phyloP scores from a whole-genome alignment of 2,888 invertebrate genomes.

The Phanerotoma sp. region DNA sequence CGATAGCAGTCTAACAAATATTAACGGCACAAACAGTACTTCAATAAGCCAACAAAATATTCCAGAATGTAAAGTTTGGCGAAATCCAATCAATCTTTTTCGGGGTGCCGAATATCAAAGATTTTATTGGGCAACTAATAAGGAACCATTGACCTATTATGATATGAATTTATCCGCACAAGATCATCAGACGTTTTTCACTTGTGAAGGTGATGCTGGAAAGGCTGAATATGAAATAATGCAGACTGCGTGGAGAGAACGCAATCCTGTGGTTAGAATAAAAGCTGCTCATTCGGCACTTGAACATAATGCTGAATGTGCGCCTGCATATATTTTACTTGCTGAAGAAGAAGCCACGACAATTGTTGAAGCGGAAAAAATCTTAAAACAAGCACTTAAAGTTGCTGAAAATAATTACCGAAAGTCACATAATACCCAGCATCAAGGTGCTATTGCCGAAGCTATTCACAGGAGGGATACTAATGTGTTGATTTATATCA shows the following conservation, averaged over 20 bases:
- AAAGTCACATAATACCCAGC: slow-evolving; percentile 78
- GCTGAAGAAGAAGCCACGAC: slow-evolving; percentile 97
- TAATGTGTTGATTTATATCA: slow-evolving; percentile 91
- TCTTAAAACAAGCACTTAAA: slow-evolving; percentile 79
- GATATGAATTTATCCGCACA: slow-evolving; percentile 99
- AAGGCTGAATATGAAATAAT: slow-evolving; percentile 90
- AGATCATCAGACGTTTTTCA: slow-evolving; percentile 97
- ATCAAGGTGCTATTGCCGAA: slow-evolving; percentile 74
- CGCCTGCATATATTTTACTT: slow-evolving; percentile 89
- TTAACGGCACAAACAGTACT: slow-evolving; percentile 42
- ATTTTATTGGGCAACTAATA: slow-evolving; percentile 87
- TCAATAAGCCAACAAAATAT: slow-evolving; percentile 60
- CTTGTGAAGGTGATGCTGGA: slow-evolving; percentile 84
- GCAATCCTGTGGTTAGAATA: slow-evolving; percentile 86
- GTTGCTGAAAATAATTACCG: slow-evolving; percentile 79
- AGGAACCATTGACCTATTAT: slow-evolving; percentile 96
- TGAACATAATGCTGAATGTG: slow-evolving; percentile 87
- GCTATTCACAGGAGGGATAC: slow-evolving; percentile 83
- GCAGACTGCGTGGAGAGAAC: slow-evolving; percentile 96
- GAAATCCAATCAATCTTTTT: slow-evolving; percentile 93
- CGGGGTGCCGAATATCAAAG: slow-evolving; percentile 96
- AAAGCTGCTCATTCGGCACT: slow-evolving; percentile 89
- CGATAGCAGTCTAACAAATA: slow-evolving; percentile 37
- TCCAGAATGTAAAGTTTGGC: slow-evolving; percentile 91
- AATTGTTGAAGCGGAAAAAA: slow-evolving; percentile 83